phyloP scores from a whole-genome alignment of 2,888 invertebrate species.

The Conistra vaccinii region DNA sequence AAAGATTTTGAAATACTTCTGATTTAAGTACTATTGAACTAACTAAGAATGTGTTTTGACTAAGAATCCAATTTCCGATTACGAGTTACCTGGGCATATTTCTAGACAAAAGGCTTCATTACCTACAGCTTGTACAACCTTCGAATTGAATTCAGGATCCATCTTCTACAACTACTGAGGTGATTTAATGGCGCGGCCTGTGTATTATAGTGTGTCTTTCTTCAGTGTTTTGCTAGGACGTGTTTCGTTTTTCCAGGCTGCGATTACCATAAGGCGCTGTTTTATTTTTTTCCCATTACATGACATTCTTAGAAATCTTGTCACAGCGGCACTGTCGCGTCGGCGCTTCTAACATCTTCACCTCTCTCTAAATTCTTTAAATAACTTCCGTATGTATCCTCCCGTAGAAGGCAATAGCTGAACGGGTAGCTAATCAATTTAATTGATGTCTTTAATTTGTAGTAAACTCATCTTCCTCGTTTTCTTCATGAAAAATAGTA shows the following conservation, averaged over 20 bases:
- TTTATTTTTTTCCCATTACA: conserved; percentile 17
- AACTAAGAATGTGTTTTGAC: neutral
- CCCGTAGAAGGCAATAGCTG: conserved; percentile 38
- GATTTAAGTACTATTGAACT: neutral
- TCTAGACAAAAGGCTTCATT: neutral
- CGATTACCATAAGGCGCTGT: neutral
- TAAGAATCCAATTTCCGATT: neutral
- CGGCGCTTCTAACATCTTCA: conserved; percentile 35
- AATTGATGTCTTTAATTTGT: conserved; percentile 53
- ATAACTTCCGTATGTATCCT: conserved; percentile 28
- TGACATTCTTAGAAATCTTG: conserved; percentile 24
- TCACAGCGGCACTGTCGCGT: conserved; percentile 16
- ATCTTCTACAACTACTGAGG: neutral
- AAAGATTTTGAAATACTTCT: neutral
- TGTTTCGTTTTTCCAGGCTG: neutral
- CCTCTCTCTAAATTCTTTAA: conserved; percentile 47
- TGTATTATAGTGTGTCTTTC: neutral
- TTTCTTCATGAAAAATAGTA: conserved; percentile 43
- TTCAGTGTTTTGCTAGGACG: neutral
- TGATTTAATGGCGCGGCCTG: neutral
- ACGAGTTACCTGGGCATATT: neutral
- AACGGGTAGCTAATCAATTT: conserved; percentile 34
- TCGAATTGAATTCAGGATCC: neutral
- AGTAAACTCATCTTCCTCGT: conserved; percentile 37
- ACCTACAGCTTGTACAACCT: neutral